Evolutionary conservation across 2,797 vertebrate species (phyloP), one percentile per base, ranked within the genome.

Genomic region (Catamblyrhynchus diadema): DNA sequence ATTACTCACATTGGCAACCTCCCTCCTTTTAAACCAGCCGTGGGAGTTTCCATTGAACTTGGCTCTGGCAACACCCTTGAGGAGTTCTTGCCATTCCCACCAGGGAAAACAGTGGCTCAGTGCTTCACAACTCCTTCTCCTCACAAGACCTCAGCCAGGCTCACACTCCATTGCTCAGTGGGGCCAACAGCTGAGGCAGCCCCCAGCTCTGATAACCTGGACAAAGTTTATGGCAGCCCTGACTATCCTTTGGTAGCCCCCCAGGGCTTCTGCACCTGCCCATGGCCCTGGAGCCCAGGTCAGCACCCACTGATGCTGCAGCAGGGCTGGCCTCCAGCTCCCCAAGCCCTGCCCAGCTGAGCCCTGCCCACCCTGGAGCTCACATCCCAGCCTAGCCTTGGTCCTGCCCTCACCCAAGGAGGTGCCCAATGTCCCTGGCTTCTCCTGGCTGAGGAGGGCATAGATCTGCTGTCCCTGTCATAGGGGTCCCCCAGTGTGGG

Each of bases 151-250:
- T 62, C 0, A 0, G 20, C 27, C 53, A 59, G 45, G 48, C 10
- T 82, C 33, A 7, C 0, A 0, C 32, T 65, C 27, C 4, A 2
- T 6, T 24, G 27, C 20, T 75, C 59, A 5, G 18, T 1, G 1
- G 8, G 32, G 14, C 12, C 32, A 51, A 14, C 3, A 80, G 32
- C 44, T n/a, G 28, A 66, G 44, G 30, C 23, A 86, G 32, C 9
- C 59, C n/a, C 39, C 37, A 10, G 37, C 35, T 35, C 35, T 35
- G 35, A 35, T 35, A 35, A 35, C 35, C 11, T 37, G 53, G 60
- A 71, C 37, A 48, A 72, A 53, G 35, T 44, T 80, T 61, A 12
- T 5, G 23, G 51, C 27, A 67, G 14, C n/a, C 45, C 32, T 16
- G 42, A 33, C 14, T 17, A 28, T 7, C 14, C 53, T 30, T 30